phyloP scores from a whole-genome alignment of 2,797 vertebrate genomes.

The Coracias cyanogaster region DNA sequence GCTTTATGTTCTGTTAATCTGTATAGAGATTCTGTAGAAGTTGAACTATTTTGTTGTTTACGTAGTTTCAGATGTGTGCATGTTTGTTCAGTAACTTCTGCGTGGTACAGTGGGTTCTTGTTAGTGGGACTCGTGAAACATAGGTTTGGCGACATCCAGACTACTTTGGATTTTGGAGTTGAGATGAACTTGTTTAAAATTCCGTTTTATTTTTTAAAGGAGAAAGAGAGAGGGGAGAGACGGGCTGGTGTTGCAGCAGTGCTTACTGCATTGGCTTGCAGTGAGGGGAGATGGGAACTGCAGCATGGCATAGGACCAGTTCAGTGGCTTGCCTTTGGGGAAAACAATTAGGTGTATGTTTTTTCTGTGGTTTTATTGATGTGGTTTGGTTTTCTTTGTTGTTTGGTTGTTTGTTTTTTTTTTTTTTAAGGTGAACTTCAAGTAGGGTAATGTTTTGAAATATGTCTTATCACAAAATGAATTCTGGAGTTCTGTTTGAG shows the following conservation, averaged over 20 bases:
- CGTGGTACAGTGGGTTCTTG: accelerated
- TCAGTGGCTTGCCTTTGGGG: not conserved
- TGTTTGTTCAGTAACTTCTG: not conserved
- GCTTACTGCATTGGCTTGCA: not conserved
- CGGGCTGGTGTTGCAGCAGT: not conserved
- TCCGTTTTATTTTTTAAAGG: not conserved
- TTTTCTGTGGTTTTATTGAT: not conserved
- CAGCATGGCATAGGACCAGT: not conserved
- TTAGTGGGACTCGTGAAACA: not conserved
- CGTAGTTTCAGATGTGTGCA: not conserved
- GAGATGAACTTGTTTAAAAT: not conserved
- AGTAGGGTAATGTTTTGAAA: not conserved
- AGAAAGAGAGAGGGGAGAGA: too few species aligned
- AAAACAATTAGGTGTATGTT: not conserved
- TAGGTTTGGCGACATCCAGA: not conserved
- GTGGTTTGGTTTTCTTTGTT: not conserved
- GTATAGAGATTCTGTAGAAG: not conserved
- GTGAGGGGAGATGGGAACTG: not conserved
- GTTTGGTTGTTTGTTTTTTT: not conserved
- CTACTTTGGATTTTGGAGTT: not conserved
- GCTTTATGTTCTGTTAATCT: not conserved
- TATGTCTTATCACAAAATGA: not conserved
- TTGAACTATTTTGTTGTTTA: not conserved
- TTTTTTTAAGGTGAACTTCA: not conserved
- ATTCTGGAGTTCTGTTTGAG: slow-evolving; percentile 18